A percentile compares a stretch with the other conserved stretches of the same genome.
Evolutionary conservation across 2,888 invertebrate species (phyloP).

Genomic region (Lasiommata megera): DNA sequence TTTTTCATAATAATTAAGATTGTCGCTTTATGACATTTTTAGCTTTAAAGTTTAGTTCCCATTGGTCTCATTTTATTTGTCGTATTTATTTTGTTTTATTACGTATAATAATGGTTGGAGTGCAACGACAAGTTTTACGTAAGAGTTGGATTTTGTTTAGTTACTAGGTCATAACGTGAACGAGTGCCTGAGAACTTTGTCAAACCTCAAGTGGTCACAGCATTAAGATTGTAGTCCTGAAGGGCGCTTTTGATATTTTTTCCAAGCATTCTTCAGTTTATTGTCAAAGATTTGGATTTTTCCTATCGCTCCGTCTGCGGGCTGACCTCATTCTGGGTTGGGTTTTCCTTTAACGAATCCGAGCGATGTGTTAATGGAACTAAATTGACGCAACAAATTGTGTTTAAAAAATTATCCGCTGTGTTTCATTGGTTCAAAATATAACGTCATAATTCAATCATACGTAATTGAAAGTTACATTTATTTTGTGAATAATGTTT

Average conservation of each 20-base stretch:
- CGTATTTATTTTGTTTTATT: constrained; percentile 1
- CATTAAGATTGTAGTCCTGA: constrained; percentile 3
- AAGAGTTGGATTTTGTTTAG: constrained; percentile 27
- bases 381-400: constrained; percentile 6
- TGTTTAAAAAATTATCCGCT: neutral
- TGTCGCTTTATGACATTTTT: neutral
- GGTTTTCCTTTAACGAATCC: constrained; percentile 13
- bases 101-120: neutral
- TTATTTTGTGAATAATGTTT: neutral
- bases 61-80: neutral
- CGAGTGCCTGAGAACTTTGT: constrained; percentile 28
- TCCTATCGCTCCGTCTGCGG: constrained; percentile 3
- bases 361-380: constrained; percentile 9
- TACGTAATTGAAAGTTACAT: neutral
- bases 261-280: neutral
- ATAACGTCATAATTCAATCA: no score
- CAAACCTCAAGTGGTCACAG: constrained; percentile 31
- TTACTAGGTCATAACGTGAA: constrained; percentile 24
- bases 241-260: constrained; percentile 3
- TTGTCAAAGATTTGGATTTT: constrained; percentile 10
- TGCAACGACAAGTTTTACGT: constrained; percentile 26
- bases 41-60: neutral
- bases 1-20: neutral
- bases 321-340: constrained; percentile 6
- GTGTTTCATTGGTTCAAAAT: neutral